Evolutionary conservation across 2,797 vertebrate genomes (phyloP).

Genomic region (Morus bassanus): DNA sequence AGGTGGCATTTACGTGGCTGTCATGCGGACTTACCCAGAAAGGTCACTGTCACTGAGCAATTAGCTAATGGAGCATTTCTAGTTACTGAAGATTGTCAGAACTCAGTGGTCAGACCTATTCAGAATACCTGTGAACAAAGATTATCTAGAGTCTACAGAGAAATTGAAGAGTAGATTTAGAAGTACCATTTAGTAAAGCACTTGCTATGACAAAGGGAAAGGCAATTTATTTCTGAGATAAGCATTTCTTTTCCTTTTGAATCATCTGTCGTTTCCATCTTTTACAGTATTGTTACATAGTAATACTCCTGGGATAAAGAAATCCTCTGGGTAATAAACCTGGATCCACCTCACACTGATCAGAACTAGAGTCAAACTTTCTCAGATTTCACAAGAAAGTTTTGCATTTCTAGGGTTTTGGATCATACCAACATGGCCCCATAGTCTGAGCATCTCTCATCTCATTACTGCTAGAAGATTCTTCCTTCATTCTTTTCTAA

Average conservation of each 20-base stretch:
- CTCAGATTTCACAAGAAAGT: not conserved
- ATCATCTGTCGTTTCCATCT: not conserved
- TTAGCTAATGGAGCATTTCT: slow-evolving; percentile 71
- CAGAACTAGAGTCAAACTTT: not conserved
- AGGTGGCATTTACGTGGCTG: slow-evolving; percentile 44
- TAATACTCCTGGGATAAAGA: not conserved
- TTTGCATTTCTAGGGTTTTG: not conserved
- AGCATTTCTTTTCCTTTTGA: not conserved
- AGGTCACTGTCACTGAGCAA: slow-evolving; percentile 55
- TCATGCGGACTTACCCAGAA: slow-evolving; percentile 11
- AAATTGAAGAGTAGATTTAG: slow-evolving; percentile 31
- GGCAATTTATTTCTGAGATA: not conserved
- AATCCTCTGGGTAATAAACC: not conserved
- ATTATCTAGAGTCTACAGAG: not conserved
- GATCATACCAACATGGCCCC: not conserved
- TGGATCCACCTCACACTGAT: not conserved
- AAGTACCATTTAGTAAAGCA: slow-evolving; percentile 29
- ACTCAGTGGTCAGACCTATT: not conserved
- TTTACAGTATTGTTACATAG: not conserved
- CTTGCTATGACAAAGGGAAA: not conserved
- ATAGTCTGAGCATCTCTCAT: not conserved
- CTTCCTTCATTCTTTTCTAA: not conserved
- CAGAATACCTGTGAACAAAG: slow-evolving; percentile 47
- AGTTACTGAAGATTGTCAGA: slow-evolving; percentile 41
- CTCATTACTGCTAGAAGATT: not conserved